Evolutionary conservation across 2,113 vertebrate species (phyloP), one percentile per base, ranked within the genome.

Genomic region (Manacus vitellinus): DNA sequence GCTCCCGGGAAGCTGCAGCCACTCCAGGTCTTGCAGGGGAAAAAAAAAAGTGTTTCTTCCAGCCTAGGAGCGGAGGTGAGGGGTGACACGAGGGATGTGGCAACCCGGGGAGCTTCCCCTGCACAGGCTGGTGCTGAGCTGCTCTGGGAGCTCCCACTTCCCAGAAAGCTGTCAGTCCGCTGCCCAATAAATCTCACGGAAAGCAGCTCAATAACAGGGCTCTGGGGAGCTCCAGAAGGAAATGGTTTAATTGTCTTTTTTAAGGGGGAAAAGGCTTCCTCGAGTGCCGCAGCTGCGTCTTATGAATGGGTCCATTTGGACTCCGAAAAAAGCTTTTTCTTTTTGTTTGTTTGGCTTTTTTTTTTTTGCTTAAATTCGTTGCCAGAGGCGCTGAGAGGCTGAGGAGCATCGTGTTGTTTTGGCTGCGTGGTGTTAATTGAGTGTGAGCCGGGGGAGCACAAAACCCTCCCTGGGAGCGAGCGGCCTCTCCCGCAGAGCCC

Each of bases 291-390:
- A 1, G 33, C 14, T 8, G 8, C 49, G 11, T 8, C 46, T 33
- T 19, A 16, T 37, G 68, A 68, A 73, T 31, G 17, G 51, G 15
- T 1, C 2, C 47, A 35, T 67, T 59, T 92, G 46, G 24, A 18
- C 21, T 24, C 30, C 47, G 18, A 30, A 20, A n/a, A 37, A 33
- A 18, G 3, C 39, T 1, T 19, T 23, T 27, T 10, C 2, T 2
- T 1, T 49, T 7, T 39, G 39, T 39, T 39, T 39, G 10, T 10
- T 39, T 39, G 39, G 9, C 11, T 39, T 39, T 39, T 12, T 12
- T 12, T 41, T 41, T 41, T 41, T 24, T 10, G 2, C 2, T 1
- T 49, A 19, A 73, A 59, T 2, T 31, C 3, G 3, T 25, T 52
- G 68, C 72, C 62, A 23, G 74, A 35, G 84, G 51, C 31, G 28